Evolutionary conservation across 1,140 invertebrate genomes (phyloP).

Genomic region (Drosophila biarmipes): DNA sequence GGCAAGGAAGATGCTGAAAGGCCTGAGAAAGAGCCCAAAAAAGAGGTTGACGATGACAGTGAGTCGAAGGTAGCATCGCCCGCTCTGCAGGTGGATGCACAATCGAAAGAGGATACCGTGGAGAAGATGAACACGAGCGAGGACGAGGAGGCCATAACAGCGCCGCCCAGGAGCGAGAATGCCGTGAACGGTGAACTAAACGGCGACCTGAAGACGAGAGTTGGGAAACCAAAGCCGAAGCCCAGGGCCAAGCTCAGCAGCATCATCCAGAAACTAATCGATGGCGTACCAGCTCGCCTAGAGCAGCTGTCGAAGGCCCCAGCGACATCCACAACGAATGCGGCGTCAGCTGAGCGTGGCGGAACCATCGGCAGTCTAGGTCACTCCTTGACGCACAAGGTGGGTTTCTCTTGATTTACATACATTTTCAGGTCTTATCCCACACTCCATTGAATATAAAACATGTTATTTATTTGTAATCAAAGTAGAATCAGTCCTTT

Average conservation of each 20-base stretch:
- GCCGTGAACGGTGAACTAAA: constrained; percentile 61
- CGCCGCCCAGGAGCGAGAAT: constrained; percentile 2
- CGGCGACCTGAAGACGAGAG: constrained; percentile 42
- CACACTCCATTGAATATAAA: not conserved
- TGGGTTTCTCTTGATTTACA: constrained; percentile 3
- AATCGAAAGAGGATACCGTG: constrained; percentile 33
- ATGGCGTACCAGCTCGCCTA: constrained; percentile 71
- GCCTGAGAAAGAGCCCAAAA: constrained; percentile 17
- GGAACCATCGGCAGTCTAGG: constrained; percentile 64
- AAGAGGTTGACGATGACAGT: constrained; percentile 6
- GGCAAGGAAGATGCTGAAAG: constrained; percentile 21
- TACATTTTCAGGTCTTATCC: not conserved
- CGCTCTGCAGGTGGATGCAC: constrained; percentile 9
- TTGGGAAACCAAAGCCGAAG: constrained; percentile 62
- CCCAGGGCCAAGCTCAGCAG: constrained; percentile 71
- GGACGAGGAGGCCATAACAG: constrained; percentile 52
- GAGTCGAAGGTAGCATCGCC: constrained; percentile 6
- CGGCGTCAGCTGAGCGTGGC: constrained; percentile 45
- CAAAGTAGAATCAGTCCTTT: too few relatives aligned
- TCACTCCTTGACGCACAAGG: constrained; percentile 73
- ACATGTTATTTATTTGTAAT: not conserved
- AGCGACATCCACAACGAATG: constrained; percentile 9
- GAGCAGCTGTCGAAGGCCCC: constrained; percentile 73
- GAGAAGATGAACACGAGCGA: constrained; percentile 83
- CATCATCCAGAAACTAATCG: constrained; percentile 83